These are phyloP conservation scores for Xenopus petersii DNA, from an alignment of 2,797 vertebrate species.

Conservation along the genomic window DNA sequence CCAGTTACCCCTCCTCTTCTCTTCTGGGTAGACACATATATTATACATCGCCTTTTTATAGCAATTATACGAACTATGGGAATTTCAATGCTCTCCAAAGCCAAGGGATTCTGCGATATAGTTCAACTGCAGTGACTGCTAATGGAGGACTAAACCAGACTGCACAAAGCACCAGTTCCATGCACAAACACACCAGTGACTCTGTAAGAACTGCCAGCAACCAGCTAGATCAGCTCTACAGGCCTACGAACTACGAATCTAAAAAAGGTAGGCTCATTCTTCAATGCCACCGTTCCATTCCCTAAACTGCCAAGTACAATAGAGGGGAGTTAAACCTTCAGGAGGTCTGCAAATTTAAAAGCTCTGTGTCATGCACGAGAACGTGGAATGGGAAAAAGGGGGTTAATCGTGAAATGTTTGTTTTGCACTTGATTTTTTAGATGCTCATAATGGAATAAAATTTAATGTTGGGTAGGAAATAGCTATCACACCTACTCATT, in stretches of 20 bases:
- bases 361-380: too few species aligned
- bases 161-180: conserved; percentile 67
- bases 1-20: conserved; percentile 84
- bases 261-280: conserved; percentile 86
- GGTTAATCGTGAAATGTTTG: too few species aligned
- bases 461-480: too few species aligned
- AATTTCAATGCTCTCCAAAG: conserved; percentile 92
- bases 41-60: conserved; percentile 96
- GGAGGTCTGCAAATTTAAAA: too few species aligned
- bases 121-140: conserved; percentile 76
- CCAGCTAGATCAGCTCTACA: conserved; percentile 86
- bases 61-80: conserved; percentile 96
- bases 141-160: conserved; percentile 75
- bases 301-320: too few species aligned
- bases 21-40: conserved; percentile 95
- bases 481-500: too few species aligned
- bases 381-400: too few species aligned
- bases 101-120: conserved; percentile 92
- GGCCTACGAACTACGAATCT: conserved; percentile 79
- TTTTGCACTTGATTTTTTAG: too few species aligned
- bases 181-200: conserved; percentile 82
- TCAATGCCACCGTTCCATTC: too few species aligned
- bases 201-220: conserved; percentile 82
- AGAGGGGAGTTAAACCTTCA: too few species aligned
- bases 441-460: too few species aligned